phyloP scores from a whole-genome alignment of 2,113 vertebrate genomes.

The Anolis carolinensis region DNA sequence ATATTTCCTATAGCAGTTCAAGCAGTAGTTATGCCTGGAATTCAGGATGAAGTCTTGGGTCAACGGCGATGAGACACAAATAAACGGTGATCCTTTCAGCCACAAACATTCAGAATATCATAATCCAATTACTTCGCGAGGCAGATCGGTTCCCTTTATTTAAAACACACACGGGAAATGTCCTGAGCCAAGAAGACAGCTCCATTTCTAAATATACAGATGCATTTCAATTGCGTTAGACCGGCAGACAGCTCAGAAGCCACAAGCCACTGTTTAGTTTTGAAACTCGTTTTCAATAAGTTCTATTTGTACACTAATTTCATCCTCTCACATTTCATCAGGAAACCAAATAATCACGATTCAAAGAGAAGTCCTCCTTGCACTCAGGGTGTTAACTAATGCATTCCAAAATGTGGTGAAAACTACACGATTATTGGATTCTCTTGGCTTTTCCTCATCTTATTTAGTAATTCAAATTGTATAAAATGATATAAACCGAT shows the following conservation, averaged over 20 bases:
- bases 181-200: constrained; percentile 61
- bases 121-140: constrained; percentile 64
- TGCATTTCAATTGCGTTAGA: constrained; percentile 42
- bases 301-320: constrained; percentile 59
- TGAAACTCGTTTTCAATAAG: constrained; percentile 64
- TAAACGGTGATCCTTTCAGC: constrained; percentile 41
- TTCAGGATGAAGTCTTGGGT: constrained; percentile 22
- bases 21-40: constrained; percentile 3
- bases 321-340: constrained; percentile 59
- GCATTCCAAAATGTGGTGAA: constrained; percentile 52
- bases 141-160: constrained; percentile 36
- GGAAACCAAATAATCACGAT: constrained; percentile 57
- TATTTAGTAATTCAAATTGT: constrained; percentile 19
- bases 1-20: constrained; percentile 12
- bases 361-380: constrained; percentile 56
- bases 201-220: constrained; percentile 37
- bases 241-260: constrained; percentile 42
- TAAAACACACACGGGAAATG: constrained; percentile 31
- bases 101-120: constrained; percentile 48
- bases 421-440: constrained; percentile 19
- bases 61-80: constrained; percentile 52
- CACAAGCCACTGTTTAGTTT: constrained; percentile 62
- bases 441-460: constrained; percentile 19
- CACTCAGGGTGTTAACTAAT: constrained; percentile 59
- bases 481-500: constrained; percentile 36